These are phyloP conservation scores for Tetragnatha montana DNA, from an alignment of 2,888 invertebrate genomes.

Conservation along the genomic window DNA sequence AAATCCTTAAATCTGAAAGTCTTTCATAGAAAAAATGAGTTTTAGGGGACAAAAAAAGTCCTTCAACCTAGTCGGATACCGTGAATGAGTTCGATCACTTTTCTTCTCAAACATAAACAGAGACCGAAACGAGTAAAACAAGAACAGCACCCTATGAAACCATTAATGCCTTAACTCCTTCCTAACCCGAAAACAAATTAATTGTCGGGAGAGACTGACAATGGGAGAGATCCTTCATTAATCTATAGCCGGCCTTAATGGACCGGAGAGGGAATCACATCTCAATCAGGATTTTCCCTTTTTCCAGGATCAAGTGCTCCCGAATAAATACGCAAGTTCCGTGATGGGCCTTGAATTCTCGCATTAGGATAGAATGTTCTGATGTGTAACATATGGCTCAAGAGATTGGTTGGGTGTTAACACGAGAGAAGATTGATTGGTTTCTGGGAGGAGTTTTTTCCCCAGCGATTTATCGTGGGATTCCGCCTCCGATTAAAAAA, in stretches of 20 bases:
- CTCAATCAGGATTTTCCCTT: slow-evolving; percentile 25
- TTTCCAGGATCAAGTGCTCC: background rate
- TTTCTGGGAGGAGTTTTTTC: background rate
- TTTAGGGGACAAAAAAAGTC: too few relatives aligned
- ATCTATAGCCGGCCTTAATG: background rate
- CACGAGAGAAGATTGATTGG: background rate
- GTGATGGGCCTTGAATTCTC: background rate
- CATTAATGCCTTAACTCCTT: too few relatives aligned
- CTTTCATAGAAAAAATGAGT: too few relatives aligned
- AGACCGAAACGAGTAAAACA: too few relatives aligned
- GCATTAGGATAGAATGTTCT: background rate
- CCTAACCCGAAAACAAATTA: background rate
- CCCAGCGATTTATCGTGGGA: too few relatives aligned
- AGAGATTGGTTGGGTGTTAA: background rate
- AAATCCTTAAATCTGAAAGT: too few relatives aligned
- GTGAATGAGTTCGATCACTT: too few relatives aligned
- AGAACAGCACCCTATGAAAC: too few relatives aligned
- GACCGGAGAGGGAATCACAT: slow-evolving; percentile 13
- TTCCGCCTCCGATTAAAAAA: background rate
- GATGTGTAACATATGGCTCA: background rate
- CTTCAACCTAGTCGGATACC: too few relatives aligned
- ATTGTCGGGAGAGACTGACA: slow-evolving; percentile 5
- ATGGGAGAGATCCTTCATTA: background rate
- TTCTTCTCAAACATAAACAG: too few relatives aligned
- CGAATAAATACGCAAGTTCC: background rate